Base-by-base conservation (phyloP, 2,797 vertebrate genomes). In the Sparus aurata region DNA sequence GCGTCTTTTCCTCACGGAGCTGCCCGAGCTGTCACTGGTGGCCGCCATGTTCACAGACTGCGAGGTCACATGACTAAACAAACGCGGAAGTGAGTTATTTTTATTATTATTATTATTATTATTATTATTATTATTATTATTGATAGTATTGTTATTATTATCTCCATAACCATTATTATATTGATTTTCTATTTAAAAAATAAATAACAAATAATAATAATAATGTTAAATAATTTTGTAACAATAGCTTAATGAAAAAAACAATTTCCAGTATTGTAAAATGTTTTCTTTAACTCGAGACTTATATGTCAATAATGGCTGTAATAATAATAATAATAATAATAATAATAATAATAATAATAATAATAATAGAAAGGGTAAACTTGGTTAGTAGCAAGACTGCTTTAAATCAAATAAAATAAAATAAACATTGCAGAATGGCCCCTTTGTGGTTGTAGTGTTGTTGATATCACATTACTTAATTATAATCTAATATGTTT, bases 11-110 rank as follows among this genome's bases (percentile, higher is more conserved):
- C 94, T 93, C 46, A 95, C 57, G 0, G 43, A 50, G 25, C 41
- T 79, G 5, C 69, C 64, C 1, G 63, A n/a, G 2, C 75, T 67
- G 1, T 79, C 83, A 17, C 23, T 1, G 80, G 73, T 6, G 11
- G 89, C 64, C 86, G 95, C 95, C 95, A 96, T 96, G 54, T 90
- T 94, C 2, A 1, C 17, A 17, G 22, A 5, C 45, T 8, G 16
- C 52, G 11, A 0, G 1, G 76, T 85, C 91, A 94, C 79, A 90
- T 94, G 91, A 90, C 78, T 2, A 17, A 41, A 58, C n/a, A 69
- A 0, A 75, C 1, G 10, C 69, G 79, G 85, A 90, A 65, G 76
- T 70, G 10, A 5, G 0, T 27, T 59, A 27, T 34, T 50, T 22
- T 13, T 50, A 3, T 1, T 79, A 1, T 13, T 58, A 45, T 15